Percentiles rank a stretch among this genome's conserved stretches.
phyloP scores from a whole-genome alignment of 2,797 vertebrate species.

The Pangasius krempfi region DNA sequence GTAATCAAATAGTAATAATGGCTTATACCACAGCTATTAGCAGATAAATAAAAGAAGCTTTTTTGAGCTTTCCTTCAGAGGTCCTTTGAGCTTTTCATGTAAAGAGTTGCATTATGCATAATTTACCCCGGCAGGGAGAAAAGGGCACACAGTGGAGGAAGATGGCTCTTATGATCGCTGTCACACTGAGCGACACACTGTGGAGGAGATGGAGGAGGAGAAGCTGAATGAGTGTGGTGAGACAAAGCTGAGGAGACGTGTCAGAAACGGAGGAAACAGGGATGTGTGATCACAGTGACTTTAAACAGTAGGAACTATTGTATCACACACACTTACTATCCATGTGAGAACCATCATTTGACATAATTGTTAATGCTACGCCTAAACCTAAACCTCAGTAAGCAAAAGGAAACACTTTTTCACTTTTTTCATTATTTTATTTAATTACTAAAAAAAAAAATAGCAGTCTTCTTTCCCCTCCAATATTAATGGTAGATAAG shows the following conservation, averaged over 20 bases:
- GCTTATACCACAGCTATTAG: constrained; percentile 46
- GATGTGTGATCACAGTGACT: constrained; percentile 31
- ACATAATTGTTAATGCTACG: background rate
- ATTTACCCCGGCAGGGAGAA: constrained; percentile 51
- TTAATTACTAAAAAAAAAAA: background rate
- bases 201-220: constrained; percentile 24
- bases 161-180: constrained; percentile 46
- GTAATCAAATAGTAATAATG: constrained; percentile 52
- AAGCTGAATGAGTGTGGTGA: background rate
- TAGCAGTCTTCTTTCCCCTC: background rate
- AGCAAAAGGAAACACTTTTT: background rate
- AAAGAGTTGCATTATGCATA: constrained; percentile 51
- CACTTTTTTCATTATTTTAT: background rate
- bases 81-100: constrained; percentile 48
- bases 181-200: constrained; percentile 34
- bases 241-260: constrained; percentile 39
- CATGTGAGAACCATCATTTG: background rate
- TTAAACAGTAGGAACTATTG: background rate
- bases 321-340: background rate
- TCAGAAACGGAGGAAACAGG: constrained; percentile 32
- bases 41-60: constrained; percentile 25
- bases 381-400: background rate
- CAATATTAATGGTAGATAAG: background rate
- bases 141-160: constrained; percentile 38
- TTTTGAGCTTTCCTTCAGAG: constrained; percentile 51